Evolutionary conservation across 1,140 invertebrate species (phyloP).

Genomic region (Aphidius ervi): DNA sequence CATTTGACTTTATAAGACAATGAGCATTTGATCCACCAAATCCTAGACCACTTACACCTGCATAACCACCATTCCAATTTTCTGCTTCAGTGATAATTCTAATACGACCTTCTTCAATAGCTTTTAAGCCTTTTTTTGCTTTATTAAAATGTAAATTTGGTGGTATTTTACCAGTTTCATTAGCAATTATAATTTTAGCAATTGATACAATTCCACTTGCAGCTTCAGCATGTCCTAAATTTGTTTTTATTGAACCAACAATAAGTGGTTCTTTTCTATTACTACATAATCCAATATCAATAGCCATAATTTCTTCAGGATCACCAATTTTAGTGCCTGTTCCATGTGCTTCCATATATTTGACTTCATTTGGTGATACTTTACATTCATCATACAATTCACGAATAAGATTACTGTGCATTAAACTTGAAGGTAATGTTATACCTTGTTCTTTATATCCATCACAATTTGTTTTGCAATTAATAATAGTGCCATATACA

Average conservation of each 20-base stretch:
- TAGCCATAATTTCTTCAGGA: conserved; percentile 66
- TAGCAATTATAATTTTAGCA: conserved; percentile 70
- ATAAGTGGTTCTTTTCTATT: conserved; percentile 64
- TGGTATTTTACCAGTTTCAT: conserved; percentile 66
- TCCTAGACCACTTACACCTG: conserved; percentile 61
- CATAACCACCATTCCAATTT: conserved; percentile 59
- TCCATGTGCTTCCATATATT: conserved; percentile 89
- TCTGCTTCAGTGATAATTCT: conserved; percentile 62
- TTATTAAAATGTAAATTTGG: conserved; percentile 69
- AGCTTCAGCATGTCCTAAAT: conserved; percentile 89
- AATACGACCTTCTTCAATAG: conserved; percentile 60
- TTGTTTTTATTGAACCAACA: conserved; percentile 90
- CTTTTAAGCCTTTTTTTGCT: conserved; percentile 65
- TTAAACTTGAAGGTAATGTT: conserved; percentile 81
- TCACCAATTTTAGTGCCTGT: conserved; percentile 80
- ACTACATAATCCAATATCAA: conserved; percentile 77
- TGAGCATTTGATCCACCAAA: conserved; percentile 67
- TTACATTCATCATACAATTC: conserved; percentile 84
- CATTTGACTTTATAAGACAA: conserved; percentile 58
- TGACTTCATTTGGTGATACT: conserved; percentile 60
- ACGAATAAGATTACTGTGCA: conserved; percentile 73
- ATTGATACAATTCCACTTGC: conserved; percentile 82
- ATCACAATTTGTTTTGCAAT: conserved; percentile 71
- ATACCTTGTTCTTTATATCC: conserved; percentile 85
- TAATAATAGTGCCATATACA: conserved; percentile 67